Base-by-base conservation (phyloP, 2,888 invertebrate genomes). In the Caenorhabditis imperialis region DNA sequence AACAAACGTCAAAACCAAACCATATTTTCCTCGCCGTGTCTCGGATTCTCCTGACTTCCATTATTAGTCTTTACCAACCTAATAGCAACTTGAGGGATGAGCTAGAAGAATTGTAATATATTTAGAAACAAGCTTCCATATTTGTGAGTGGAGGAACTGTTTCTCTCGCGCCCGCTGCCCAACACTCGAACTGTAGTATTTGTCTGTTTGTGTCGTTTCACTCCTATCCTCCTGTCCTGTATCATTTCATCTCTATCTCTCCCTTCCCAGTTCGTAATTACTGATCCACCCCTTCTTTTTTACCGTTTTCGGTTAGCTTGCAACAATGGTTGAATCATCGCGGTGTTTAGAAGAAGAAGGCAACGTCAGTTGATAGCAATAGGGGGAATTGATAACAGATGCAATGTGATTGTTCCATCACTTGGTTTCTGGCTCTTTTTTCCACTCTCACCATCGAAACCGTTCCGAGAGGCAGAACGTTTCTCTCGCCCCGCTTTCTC, bases 161-260 rank as follows among this genome's bases (percentile, higher is more conserved):
- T n/a, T n/a, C n/a, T n/a, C n/a, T n/a, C n/a, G n/a, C n/a, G n/a
- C n/a, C n/a, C n/a, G n/a, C n/a, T n/a, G n/a, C n/a, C n/a, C n/a
- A n/a, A 47, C 60, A 54, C 61, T 61, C 50, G 60, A 61, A 60
- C 61, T 70, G 60, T 61, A 61, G 54, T 70, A 45, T 70, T 61
- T 70, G 60, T 61, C 69, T 70, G 60, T 70, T 70, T 70, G 54
- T 60, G 53, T 55, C 54, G 58, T 45, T 58, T 35, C 45, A 37
- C 42, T 6, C 7, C 23, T 8, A 22, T 22, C 8, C 45, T 7
- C 6, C 30, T 10, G 18, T 23, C 45, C 30, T 55, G 42, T 55
- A 42, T 54, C 47, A 16, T 20, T 54, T 47, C 20, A 40, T 37
- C 33, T 53, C n/a, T 54, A 10, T 45, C 44, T 44, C 48, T 18